Evolutionary conservation across 2,888 invertebrate species (phyloP), one percentile per base, ranked within the genome.

Genomic region (Lasioglossum malachurum): DNA sequence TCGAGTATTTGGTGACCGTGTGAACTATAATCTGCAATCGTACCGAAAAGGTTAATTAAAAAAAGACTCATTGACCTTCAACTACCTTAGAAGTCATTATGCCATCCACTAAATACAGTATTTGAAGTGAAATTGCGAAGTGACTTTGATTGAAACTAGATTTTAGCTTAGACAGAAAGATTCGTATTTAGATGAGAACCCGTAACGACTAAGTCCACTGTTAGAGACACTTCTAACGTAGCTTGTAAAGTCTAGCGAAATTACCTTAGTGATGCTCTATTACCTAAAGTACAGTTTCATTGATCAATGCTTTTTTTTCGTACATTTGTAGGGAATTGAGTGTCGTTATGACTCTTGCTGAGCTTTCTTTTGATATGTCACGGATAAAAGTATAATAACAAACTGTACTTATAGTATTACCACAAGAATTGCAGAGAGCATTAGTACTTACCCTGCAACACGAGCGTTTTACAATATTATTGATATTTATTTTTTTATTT

Each of bases 161-260:
- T 79, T 53, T 57, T 91, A 90, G 87, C 38, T 88, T 91, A 92
- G 89, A 76, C 53, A 83, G 46, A 84, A 82, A 82, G 79, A 85
- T 91, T 83, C 90, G 60, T 86, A 91, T 92, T 83, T 91, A 91
- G 89, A 83, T 72, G 83, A 78, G 82, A 86, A 88, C 85, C 87
- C 86, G 89, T 86, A 88, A 88, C 84, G 75, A 86, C 72, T 87
- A 87, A 90, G 87, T 90, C 88, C 82, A 89, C 78, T 87, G 90
- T 93, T 92, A 91, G 88, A 81, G 72, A 92, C 87, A 89, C 90
- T 91, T 91, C 82, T 90, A 91, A 89, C 27, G 77, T 92, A 92
- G 86, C 82, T 82, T 89, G 71, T 90, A 91, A 90, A 87, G 87
- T 84, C 89, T 87, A 89, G 80, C 73, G 64, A 84, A 84, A 83